Conservation (phyloP, 2,888 invertebrate genomes). For the Lasioglossum leucozonium region DNA sequence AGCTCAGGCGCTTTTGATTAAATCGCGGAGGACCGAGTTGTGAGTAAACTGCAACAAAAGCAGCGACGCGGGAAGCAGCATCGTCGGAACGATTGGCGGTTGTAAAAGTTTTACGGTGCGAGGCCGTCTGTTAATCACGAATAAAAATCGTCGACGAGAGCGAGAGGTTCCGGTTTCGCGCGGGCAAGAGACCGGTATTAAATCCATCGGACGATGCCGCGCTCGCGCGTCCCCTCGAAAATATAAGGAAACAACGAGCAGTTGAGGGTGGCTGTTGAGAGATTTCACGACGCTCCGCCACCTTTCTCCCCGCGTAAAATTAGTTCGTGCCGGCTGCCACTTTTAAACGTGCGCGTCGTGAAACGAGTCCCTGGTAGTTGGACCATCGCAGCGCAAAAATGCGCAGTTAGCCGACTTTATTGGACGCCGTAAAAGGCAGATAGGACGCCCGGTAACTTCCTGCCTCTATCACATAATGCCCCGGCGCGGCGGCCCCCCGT, state of each 20-base stretch:
- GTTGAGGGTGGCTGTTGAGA: constrained; percentile 3
- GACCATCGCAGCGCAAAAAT: constrained; percentile 44
- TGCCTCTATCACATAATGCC: constrained; percentile 35
- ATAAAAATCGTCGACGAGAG: constrained; percentile 12
- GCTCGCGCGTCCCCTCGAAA: not conserved
- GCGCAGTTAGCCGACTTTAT: constrained; percentile 65
- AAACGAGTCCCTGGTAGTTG: constrained; percentile 39
- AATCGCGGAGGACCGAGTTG: not conserved
- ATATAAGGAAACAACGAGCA: constrained; percentile 5
- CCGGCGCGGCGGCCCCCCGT: constrained; percentile 19
- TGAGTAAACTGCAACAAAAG: not conserved
- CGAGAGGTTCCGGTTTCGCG: constrained; percentile 8
- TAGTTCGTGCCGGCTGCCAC: constrained; percentile 15
- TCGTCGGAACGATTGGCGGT: not conserved
- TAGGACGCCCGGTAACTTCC: constrained; percentile 57
- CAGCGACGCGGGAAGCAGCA: not conserved
- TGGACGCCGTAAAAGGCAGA: constrained; percentile 61
- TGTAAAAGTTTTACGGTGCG: constrained; percentile 15
- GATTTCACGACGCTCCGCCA: constrained; percentile 13
- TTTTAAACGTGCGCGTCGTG: not conserved
- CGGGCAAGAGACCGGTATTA: not conserved
- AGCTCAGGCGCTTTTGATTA: not conserved
- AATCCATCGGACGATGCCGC: not conserved
- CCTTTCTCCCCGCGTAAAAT: constrained; percentile 10
- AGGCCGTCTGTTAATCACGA: not conserved